These are phyloP conservation scores for Colinus virginianus DNA, from an alignment of 2,113 vertebrate genomes.

Conservation along the genomic window DNA sequence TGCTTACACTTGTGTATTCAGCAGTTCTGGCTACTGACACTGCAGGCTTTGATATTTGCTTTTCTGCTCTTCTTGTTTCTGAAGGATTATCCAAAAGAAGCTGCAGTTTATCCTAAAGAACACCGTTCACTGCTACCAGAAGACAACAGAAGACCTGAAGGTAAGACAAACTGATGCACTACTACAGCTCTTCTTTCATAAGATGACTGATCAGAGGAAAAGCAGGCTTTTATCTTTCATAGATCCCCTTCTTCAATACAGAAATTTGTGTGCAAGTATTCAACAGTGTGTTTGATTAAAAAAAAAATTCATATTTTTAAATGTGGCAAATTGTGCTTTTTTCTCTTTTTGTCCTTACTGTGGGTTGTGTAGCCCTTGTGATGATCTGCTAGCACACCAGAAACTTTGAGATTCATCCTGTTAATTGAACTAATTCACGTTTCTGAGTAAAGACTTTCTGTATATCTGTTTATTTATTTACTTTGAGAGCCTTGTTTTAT, in stretches of 20 bases:
- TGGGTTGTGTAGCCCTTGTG: background rate
- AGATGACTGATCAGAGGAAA: background rate
- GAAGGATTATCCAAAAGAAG: slow-evolving; percentile 58
- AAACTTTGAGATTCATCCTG: background rate
- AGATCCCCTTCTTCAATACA: background rate
- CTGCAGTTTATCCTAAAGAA: background rate
- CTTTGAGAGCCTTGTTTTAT: background rate
- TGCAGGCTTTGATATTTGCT: background rate
- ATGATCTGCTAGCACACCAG: background rate
- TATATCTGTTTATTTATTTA: too few species aligned
- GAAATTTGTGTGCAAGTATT: background rate
- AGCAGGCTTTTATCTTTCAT: background rate
- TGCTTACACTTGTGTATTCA: background rate
- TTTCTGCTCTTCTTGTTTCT: background rate
- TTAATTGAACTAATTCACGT: rapidly evolving
- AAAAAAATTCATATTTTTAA: background rate
- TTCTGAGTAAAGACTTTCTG: background rate
- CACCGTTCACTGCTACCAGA: slow-evolving; percentile 38
- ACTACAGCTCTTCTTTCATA: background rate
- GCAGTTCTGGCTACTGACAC: background rate
- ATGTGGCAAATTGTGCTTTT: background rate
- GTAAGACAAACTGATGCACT: slow-evolving; percentile 32
- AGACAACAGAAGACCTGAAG: slow-evolving; percentile 58
- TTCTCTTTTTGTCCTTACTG: background rate
- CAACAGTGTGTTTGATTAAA: background rate